A percentile compares a stretch with the other conserved stretches of the same genome.
Conservation (phyloP, 2,113 vertebrate species). For the Hippocampus zosterae region DNA sequence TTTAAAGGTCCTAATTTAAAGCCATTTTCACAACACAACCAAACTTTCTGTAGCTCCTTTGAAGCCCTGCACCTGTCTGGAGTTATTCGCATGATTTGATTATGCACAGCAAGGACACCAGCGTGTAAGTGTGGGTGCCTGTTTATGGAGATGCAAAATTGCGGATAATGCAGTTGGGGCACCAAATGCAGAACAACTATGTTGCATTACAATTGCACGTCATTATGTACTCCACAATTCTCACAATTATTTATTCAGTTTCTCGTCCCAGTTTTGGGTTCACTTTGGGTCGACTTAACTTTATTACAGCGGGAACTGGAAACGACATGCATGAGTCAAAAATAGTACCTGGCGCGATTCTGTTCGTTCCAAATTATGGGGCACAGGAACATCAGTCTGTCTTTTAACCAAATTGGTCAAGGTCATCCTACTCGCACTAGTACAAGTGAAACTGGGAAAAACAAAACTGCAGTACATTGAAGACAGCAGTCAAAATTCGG, state of each 20-base stretch:
- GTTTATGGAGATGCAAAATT: slow-evolving; percentile 21
- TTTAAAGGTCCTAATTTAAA: slow-evolving; percentile 18
- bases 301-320: no score
- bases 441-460: no score
- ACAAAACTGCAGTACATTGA: neutral
- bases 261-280: neutral
- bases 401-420: no score
- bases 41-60: neutral
- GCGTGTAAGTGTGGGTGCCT: slow-evolving; percentile 3
- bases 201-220: neutral
- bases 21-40: slow-evolving; percentile 22
- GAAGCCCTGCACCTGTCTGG: slow-evolving; percentile 5
- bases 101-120: slow-evolving; percentile 6
- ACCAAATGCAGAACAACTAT: neutral
- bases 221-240: neutral
- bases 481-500: neutral
- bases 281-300: neutral
- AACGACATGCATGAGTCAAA: no score
- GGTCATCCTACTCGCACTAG: no score
- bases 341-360: no score
- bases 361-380: no score
- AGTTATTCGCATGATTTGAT: slow-evolving; percentile 20
- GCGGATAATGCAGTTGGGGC: neutral
- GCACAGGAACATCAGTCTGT: no score
- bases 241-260: neutral